phyloP scores from a whole-genome alignment of 2,888 invertebrate species.

The Holacanthella duospinosa region DNA sequence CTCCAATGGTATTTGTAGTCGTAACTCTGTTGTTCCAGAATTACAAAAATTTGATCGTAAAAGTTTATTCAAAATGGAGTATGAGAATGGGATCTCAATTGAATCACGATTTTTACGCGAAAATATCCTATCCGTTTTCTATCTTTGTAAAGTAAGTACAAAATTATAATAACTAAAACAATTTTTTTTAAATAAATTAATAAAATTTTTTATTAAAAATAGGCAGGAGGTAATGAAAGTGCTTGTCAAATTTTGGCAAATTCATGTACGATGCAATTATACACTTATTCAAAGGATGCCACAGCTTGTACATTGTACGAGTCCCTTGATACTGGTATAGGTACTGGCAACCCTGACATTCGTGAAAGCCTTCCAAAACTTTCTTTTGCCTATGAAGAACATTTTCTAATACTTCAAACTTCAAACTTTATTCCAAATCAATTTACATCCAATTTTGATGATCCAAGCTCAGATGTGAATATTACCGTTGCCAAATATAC shows the following conservation, averaged over 20 bases:
- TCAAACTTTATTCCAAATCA: slow-evolving; percentile 41
- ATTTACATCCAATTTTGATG: slow-evolving; percentile 26
- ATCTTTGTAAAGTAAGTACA: slow-evolving; percentile 45
- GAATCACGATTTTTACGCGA: slow-evolving; percentile 43
- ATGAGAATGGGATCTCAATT: slow-evolving; percentile 38
- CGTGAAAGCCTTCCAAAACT: neutral
- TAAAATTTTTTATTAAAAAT: slow-evolving; percentile 38
- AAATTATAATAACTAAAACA: slow-evolving; percentile 7
- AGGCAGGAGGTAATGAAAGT: slow-evolving; percentile 41
- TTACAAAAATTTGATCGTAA: slow-evolving; percentile 15
- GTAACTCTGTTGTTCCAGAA: slow-evolving; percentile 27
- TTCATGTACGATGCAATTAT: slow-evolving; percentile 53
- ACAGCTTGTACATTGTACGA: slow-evolving; percentile 27
- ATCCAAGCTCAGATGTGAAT: slow-evolving; percentile 39
- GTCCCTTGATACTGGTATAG: slow-evolving; percentile 10
- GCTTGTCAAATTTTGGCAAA: slow-evolving; percentile 59
- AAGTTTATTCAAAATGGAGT: slow-evolving; percentile 41
- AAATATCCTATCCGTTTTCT: slow-evolving; percentile 42
- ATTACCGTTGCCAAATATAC: slow-evolving; percentile 43
- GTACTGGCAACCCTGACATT: neutral
- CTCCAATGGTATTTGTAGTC: slow-evolving; percentile 41
- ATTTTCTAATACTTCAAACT: slow-evolving; percentile 38
- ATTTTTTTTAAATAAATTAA: slow-evolving; percentile 17
- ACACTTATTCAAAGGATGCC: slow-evolving; percentile 43
- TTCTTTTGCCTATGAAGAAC: neutral